phyloP scores from a whole-genome alignment of 1,140 invertebrate genomes.

The Hermetia illucens region DNA sequence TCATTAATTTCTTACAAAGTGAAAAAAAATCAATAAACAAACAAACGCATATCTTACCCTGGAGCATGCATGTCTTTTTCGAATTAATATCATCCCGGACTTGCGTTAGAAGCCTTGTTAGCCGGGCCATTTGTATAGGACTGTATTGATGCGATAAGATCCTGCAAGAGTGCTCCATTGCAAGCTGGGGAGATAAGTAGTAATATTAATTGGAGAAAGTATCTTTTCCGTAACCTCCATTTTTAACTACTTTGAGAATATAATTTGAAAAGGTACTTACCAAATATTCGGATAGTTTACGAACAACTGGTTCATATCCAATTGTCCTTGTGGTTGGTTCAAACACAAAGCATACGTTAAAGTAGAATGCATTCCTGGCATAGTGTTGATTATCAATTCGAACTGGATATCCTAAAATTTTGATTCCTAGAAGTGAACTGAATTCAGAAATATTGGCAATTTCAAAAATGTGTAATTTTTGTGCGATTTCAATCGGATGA shows the following conservation, averaged over 20 bases:
- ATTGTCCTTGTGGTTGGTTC: constrained; percentile 68
- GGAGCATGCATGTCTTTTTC: constrained; percentile 42
- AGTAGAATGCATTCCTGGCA: constrained; percentile 78
- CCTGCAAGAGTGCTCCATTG: constrained; percentile 58
- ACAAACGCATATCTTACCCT: constrained; percentile 20
- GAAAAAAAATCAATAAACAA: background rate
- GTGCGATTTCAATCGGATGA: background rate
- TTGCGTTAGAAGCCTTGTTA: constrained; percentile 53
- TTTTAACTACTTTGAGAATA: background rate
- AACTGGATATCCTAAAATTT: constrained; percentile 82
- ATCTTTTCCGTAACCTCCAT: background rate
- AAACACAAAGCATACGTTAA: constrained; percentile 89
- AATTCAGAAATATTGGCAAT: constrained; percentile 8
- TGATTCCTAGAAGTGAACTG: constrained; percentile 45
- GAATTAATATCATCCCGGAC: constrained; percentile 63
- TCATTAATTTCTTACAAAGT: background rate
- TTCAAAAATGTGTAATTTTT: background rate
- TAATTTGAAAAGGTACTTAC: constrained; percentile 32
- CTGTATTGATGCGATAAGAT: constrained; percentile 53
- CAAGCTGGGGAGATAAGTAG: constrained; percentile 39
- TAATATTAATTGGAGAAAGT: constrained; percentile 5
- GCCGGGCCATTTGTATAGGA: constrained; percentile 39
- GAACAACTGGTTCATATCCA: constrained; percentile 77
- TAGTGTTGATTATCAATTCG: constrained; percentile 78
- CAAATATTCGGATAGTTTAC: constrained; percentile 78